Percentiles rank a stretch among this genome's conserved stretches.
Evolutionary conservation across 2,113 vertebrate species (phyloP).

Genomic region (Bos indicus): DNA sequence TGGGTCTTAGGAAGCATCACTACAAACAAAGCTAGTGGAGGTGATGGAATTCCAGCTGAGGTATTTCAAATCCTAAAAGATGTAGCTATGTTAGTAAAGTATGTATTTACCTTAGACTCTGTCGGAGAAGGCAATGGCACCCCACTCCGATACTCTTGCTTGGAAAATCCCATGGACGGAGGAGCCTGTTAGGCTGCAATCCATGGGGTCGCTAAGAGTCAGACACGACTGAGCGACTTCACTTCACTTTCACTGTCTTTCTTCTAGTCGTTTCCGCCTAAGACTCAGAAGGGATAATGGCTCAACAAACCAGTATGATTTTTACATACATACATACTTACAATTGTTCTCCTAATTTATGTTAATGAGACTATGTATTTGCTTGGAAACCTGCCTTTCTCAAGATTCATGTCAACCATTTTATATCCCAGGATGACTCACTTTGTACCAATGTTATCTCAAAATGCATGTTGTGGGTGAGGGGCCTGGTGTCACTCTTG

Average conservation of each 20-base stretch:
- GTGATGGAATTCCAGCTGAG: background rate
- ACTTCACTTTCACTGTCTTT: background rate
- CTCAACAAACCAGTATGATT: background rate
- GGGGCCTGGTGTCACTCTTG: background rate
- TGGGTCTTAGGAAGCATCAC: background rate
- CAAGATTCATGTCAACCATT: background rate
- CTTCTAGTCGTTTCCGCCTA: background rate
- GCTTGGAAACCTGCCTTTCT: background rate
- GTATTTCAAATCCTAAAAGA: background rate
- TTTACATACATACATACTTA: background rate
- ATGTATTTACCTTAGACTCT: background rate
- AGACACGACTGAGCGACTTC: too few relatives aligned
- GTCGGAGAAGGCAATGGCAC: too few relatives aligned
- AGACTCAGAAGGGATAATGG: background rate
- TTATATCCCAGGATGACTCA: background rate
- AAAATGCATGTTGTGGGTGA: background rate
- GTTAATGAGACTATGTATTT: background rate
- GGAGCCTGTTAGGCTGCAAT: too few relatives aligned
- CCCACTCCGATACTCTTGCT: too few relatives aligned
- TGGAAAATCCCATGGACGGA: too few relatives aligned
- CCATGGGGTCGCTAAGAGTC: too few relatives aligned
- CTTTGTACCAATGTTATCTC: background rate
- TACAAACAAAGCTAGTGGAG: background rate
- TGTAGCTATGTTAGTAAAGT: background rate
- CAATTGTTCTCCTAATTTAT: background rate